phyloP scores from a whole-genome alignment of 2,888 invertebrate species.

The Cremastobaeus sp. region DNA sequence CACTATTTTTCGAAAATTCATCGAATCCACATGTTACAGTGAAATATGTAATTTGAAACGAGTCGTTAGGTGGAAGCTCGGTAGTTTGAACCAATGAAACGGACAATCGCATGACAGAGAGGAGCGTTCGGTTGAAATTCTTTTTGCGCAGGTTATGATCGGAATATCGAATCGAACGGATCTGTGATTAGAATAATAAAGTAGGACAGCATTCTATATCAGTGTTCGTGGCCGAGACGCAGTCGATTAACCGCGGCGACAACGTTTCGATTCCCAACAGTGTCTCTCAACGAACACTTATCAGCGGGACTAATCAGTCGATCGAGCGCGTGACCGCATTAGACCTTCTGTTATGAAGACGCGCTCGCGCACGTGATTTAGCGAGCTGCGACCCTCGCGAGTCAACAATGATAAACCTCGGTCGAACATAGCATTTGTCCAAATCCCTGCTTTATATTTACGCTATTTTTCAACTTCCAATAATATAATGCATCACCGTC shows the following conservation, averaged over 20 bases:
- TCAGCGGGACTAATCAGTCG: conserved; percentile 18
- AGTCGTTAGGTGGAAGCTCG: too few relatives aligned
- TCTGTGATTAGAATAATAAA: conserved; percentile 60
- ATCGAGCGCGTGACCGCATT: conserved; percentile 13
- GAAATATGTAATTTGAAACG: too few relatives aligned
- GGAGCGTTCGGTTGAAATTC: conserved; percentile 44
- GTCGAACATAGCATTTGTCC: too few relatives aligned
- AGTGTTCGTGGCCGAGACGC: conserved; percentile 30
- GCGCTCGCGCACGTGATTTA: conserved; percentile 3
- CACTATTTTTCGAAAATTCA: too few relatives aligned
- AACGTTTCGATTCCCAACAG: conserved; percentile 39
- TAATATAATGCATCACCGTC: too few relatives aligned
- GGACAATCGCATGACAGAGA: conserved; percentile 42
- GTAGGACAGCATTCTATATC: conserved; percentile 49
- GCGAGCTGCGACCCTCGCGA: not conserved
- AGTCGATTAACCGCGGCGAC: conserved; percentile 33
- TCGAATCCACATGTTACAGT: too few relatives aligned
- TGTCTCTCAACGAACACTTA: conserved; percentile 29
- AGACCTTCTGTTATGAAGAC: conserved; percentile 8
- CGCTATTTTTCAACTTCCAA: too few relatives aligned
- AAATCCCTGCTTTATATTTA: too few relatives aligned
- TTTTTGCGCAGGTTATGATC: conserved; percentile 50
- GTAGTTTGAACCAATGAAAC: too few relatives aligned
- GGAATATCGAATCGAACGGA: conserved; percentile 57
- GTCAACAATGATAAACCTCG: too few relatives aligned